Conservation (phyloP, 2,113 vertebrate genomes). For the Nyctereutes procyonoides region DNA sequence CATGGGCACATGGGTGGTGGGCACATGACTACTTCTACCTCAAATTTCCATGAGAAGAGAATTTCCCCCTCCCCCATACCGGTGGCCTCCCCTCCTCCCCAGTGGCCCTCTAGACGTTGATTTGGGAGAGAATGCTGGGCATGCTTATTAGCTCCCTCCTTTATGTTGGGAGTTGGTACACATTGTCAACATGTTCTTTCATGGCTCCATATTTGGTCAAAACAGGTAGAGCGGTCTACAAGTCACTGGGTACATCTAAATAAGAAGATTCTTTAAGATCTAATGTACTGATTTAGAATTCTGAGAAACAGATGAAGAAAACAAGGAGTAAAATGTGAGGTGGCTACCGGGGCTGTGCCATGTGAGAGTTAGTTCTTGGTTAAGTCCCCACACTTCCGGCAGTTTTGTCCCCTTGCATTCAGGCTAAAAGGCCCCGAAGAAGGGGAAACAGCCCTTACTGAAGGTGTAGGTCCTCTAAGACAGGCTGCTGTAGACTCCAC, state of each 20-base stretch:
- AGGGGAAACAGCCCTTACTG: not conserved
- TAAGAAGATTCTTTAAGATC: not conserved
- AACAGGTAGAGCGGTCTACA: not conserved
- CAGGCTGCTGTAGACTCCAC: not conserved
- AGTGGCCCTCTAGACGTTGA: not conserved
- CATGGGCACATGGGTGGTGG: not conserved
- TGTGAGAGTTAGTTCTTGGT: not conserved
- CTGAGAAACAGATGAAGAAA: not conserved
- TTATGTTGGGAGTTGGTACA: not conserved
- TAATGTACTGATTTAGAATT: not conserved
- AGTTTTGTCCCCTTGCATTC: not conserved
- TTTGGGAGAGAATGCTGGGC: not conserved
- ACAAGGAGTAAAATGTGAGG: not conserved
- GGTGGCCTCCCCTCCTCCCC: not conserved
- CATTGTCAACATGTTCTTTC: not conserved
- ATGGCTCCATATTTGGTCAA: not conserved
- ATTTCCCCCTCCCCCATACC: accelerated
- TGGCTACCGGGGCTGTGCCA: not conserved
- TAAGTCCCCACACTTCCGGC: not conserved
- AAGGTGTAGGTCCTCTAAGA: not conserved
- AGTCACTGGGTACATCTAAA: not conserved
- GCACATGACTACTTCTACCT: not conserved
- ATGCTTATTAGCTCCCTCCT: not conserved
- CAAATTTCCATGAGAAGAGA: not conserved
- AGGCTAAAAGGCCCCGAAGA: not conserved